A percentile compares a stretch with the other conserved stretches of the same genome.
Evolutionary conservation across 2,113 vertebrate genomes (phyloP).

Genomic region (Castor canadensis): DNA sequence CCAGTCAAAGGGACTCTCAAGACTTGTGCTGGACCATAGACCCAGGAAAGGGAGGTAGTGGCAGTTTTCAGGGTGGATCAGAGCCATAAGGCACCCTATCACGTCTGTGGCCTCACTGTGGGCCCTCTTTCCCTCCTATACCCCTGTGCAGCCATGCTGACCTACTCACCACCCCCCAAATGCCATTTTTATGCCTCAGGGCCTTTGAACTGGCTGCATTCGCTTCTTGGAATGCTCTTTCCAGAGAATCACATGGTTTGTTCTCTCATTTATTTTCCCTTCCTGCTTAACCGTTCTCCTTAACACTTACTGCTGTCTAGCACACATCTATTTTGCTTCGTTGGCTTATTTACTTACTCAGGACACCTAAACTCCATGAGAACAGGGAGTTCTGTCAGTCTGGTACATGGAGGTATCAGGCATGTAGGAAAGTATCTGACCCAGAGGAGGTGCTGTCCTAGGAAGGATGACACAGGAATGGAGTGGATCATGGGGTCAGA

Average conservation of each 20-base stretch:
- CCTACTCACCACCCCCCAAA: no score
- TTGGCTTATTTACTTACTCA: neutral
- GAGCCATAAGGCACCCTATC: neutral
- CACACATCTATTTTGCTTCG: fast-evolving
- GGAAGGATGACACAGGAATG: neutral
- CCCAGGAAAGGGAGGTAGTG: no score
- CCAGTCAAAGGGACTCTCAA: neutral
- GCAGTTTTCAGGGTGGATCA: no score
- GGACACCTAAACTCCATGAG: fast-evolving
- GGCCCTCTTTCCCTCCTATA: neutral
- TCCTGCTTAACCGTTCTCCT: neutral
- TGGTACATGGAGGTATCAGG: neutral
- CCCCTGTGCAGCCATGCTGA: neutral
- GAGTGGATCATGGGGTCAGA: neutral
- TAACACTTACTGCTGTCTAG: no score
- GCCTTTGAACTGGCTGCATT: neutral
- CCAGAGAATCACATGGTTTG: neutral
- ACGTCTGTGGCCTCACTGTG: neutral
- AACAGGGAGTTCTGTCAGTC: neutral
- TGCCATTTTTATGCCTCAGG: neutral
- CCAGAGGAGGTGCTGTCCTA: neutral
- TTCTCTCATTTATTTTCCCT: neutral
- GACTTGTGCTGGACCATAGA: neutral
- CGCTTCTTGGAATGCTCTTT: neutral
- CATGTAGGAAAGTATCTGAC: neutral